Evolutionary conservation across 2,113 vertebrate species (phyloP).

Genomic region (Cyprinodon tularosa): DNA sequence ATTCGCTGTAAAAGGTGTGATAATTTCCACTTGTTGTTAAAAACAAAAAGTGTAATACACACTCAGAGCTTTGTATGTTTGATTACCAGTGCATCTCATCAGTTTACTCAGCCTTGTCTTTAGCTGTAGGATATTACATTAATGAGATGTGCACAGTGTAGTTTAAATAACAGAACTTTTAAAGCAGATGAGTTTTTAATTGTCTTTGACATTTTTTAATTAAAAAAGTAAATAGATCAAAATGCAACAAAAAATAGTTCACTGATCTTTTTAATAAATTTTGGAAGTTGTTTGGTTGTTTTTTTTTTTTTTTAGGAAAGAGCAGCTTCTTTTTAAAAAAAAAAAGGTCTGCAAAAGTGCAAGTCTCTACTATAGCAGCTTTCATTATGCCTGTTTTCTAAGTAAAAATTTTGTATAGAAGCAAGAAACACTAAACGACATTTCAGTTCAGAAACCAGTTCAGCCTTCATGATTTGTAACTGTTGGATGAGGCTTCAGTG

Average conservation of each 20-base stretch:
- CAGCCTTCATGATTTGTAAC: slow-evolving; percentile 34
- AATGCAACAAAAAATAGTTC: background rate
- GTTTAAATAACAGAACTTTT: background rate
- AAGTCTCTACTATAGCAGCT: background rate
- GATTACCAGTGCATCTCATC: background rate
- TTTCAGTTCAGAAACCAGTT: slow-evolving; percentile 10
- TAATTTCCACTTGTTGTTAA: background rate
- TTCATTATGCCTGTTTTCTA: background rate
- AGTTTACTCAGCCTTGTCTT: background rate
- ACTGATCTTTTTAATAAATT: background rate
- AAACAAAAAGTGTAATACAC: background rate
- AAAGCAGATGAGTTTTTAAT: background rate
- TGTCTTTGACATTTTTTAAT: background rate
- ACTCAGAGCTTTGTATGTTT: background rate
- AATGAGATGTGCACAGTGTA: too few relatives aligned
- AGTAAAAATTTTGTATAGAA: slow-evolving; percentile 6
- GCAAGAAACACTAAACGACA: background rate
- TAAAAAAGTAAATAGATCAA: background rate
- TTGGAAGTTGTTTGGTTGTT: too few relatives aligned
- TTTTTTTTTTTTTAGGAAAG: background rate
- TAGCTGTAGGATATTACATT: background rate
- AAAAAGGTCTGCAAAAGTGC: background rate
- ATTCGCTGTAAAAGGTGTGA: background rate
- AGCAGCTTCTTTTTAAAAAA: background rate
- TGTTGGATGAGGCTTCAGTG: slow-evolving; percentile 12